These are phyloP conservation scores for zebrafish (Danio rerio) DNA, from an alignment of 2,113 vertebrate species.

Conservation along the genomic window DNA sequence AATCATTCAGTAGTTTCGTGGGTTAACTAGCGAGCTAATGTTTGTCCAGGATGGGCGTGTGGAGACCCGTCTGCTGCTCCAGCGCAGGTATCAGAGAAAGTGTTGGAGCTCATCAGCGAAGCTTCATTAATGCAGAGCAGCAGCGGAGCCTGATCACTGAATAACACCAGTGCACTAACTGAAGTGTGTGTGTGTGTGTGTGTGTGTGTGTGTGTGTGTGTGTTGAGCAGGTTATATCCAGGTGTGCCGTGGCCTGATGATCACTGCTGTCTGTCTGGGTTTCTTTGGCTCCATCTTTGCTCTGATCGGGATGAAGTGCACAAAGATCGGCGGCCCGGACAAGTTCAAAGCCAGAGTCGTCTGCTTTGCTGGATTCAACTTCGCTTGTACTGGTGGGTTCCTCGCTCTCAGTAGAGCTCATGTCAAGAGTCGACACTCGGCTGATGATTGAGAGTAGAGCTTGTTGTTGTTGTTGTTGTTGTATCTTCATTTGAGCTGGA, in stretches of 20 bases:
- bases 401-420: no score
- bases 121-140: no score
- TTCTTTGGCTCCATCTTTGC: constrained; percentile 88
- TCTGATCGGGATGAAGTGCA: constrained; percentile 96
- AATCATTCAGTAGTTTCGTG: constrained; percentile 81
- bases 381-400: constrained; percentile 85
- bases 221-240: constrained; percentile 88
- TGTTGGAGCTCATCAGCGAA: no score
- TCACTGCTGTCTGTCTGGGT: constrained; percentile 88
- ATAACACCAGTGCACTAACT: no score
- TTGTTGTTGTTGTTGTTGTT: no score
- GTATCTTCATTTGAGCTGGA: no score
- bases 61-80: no score
- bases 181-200: background rate
- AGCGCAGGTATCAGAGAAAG: no score
- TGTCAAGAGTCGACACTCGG: no score
- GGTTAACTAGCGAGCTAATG: constrained; percentile 83
- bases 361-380: constrained; percentile 85
- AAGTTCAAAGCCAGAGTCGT: constrained; percentile 88
- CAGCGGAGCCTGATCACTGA: no score
- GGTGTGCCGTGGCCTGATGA: constrained; percentile 94
- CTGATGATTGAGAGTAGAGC: no score
- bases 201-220: no score
- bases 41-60: constrained; percentile 62
- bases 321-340: constrained; percentile 91